Base-by-base conservation (phyloP, 1,140 invertebrate species). In the Penaeus vannamei region DNA sequence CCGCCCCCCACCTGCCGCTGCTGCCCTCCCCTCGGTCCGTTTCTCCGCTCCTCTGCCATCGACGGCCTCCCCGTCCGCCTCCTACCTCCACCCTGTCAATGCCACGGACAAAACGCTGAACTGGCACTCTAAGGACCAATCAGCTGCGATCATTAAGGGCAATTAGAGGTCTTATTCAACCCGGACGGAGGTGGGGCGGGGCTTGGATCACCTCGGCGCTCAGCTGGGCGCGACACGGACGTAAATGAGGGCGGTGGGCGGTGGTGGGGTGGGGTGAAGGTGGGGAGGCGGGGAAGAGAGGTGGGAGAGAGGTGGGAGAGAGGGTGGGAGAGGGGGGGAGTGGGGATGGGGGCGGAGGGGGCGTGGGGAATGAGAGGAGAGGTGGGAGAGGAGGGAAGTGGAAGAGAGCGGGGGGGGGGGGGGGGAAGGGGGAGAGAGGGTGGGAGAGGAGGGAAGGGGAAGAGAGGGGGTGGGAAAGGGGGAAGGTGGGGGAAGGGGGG, bases 21-120 rank as follows among this genome's bases (percentile, higher is more conserved):
- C n/a, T n/a, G n/a, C n/a, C n/a, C n/a, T n/a, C n/a, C n/a, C n/a
- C n/a, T n/a, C n/a, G n/a, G n/a, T n/a, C n/a, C n/a, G n/a, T n/a
- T n/a, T n/a, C n/a, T n/a, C n/a, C n/a, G n/a, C n/a, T n/a, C n/a
- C n/a, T n/a, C n/a, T n/a, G n/a, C n/a, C n/a, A n/a, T n/a, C n/a
- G n/a, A n/a, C n/a, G n/a, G n/a, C n/a, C n/a, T n/a, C n/a, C 59
- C 46, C 59, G 53, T 61, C 81, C n/a, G 23, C 23, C 82, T 2
- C 82, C 62, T 66, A 61, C 26, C 82, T 29, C 82, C 46, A 22
- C 61, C 61, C n/a, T 29, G 46, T 64, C 22, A 62, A 22, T 83
- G 23, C 36, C 53, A 22, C n/a, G 53, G 26, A 64, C 23, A 61
- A 64, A 62, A 42, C 82, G 53, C 53, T 53, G 53, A 53, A 53